A percentile compares a stretch with the other conserved stretches of the same genome.
These are phyloP conservation scores for Pachycephala philippinensis DNA, from an alignment of 2,113 vertebrate species.

Conservation along the genomic window DNA sequence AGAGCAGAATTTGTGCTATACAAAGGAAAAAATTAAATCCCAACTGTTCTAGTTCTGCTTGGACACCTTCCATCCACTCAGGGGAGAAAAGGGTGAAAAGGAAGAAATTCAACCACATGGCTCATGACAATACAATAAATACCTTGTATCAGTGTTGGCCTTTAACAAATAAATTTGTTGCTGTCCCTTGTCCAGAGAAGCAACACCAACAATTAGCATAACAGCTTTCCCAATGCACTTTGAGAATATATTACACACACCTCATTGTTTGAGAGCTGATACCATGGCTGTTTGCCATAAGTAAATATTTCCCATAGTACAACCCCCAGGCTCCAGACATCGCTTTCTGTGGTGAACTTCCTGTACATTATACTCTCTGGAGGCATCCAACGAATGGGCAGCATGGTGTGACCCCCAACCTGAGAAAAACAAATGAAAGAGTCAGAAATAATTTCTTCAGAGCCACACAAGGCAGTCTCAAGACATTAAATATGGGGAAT, in stretches of 20 bases:
- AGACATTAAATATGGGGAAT: neutral
- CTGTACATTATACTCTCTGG: constrained; percentile 99
- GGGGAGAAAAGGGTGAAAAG: neutral
- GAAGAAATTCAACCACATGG: neutral
- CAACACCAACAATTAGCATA: neutral
- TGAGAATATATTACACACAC: constrained; percentile 64
- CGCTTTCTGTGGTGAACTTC: constrained; percentile 98
- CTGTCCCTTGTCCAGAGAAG: neutral
- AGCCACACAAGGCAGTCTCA: neutral
- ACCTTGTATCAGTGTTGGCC: neutral
- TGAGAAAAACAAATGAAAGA: constrained; percentile 40
- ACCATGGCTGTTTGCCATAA: constrained; percentile 99
- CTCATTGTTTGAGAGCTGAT: constrained; percentile 99
- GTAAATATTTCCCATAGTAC: constrained; percentile 99
- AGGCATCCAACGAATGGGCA: constrained; percentile 99
- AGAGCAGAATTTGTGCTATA: neutral
- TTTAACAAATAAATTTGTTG: neutral
- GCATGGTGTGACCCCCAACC: constrained; percentile 98
- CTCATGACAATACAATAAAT: neutral
- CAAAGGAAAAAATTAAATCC: neutral
- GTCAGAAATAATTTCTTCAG: neutral
- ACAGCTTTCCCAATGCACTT: neutral
- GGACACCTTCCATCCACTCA: neutral
- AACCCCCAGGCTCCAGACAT: constrained; percentile 97
- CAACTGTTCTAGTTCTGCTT: neutral